Percentiles rank a stretch among this genome's conserved stretches.
phyloP scores from a whole-genome alignment of 2,888 invertebrate species.

The Zygaena filipendulae region DNA sequence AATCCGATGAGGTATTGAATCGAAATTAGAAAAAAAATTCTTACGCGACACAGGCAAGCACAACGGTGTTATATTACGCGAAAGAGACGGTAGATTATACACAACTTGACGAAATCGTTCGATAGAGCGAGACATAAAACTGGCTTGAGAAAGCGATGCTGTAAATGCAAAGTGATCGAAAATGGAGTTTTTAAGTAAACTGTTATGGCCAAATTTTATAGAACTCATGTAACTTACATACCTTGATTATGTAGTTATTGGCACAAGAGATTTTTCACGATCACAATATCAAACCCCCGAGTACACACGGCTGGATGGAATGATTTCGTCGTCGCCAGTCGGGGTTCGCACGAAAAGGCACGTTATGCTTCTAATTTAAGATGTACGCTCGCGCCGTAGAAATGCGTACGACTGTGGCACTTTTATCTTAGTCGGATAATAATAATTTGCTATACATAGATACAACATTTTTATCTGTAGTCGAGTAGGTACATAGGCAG shows the following conservation, averaged over 20 bases:
- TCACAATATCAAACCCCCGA: conserved; percentile 65
- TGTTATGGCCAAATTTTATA: no score
- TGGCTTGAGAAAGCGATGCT: conserved; percentile 64
- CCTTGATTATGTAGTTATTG: conserved; percentile 63
- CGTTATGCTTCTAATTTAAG: conserved; percentile 35
- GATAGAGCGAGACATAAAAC: conserved; percentile 51
- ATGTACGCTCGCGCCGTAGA: conserved; percentile 26
- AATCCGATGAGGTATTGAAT: neutral
- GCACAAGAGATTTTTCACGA: conserved; percentile 61
- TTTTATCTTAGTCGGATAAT: conserved; percentile 42
- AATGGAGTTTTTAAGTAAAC: conserved; percentile 31
- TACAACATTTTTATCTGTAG: conserved; percentile 23
- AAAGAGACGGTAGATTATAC: conserved; percentile 54
- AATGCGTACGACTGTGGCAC: conserved; percentile 23
- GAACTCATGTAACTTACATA: no score
- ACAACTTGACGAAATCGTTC: conserved; percentile 43
- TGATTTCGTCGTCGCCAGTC: conserved; percentile 66
- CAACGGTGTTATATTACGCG: conserved; percentile 69
- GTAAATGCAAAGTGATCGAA: conserved; percentile 57
- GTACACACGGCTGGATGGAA: conserved; percentile 69
- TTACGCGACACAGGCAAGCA: conserved; percentile 69
- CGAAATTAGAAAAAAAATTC: conserved; percentile 43
- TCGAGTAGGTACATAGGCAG: conserved; percentile 23
- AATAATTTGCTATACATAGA: conserved; percentile 40
- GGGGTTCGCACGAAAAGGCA: conserved; percentile 51